Base-by-base conservation (phyloP, 2,888 invertebrate genomes). In the Pammene aurita region DNA sequence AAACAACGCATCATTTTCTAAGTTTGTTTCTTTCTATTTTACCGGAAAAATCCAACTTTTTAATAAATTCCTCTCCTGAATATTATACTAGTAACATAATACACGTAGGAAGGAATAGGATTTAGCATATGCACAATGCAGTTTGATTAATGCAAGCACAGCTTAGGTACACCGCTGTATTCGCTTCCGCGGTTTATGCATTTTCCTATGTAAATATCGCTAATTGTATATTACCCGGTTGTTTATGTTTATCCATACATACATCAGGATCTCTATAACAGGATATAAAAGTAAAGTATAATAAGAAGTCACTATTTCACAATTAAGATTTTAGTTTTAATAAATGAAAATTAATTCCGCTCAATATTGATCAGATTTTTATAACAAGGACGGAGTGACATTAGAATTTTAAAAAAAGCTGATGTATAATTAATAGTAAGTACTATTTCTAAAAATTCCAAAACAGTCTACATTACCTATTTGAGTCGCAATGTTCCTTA, bases 111-210 rank as follows among this genome's bases (percentile, higher is more conserved):
- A 61, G 61, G 50, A 48, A 61, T 11, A 38, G 48, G 61, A 61
- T 61, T 61, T 61, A 61, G 38, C 48, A 61, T 41, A 61, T 41
- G 61, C 48, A 46, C 18, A 61, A 35, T 38, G 50, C 35, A 13
- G 61, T n/a, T 18, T 50, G 61, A 61, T 61, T 61, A 61, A 61
- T 61, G 48, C 50, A 50, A 16, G 48, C 41, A 7, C 38, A 13
- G 61, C 46, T 61, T 61, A 61, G 48, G 38, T 60, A 35, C 35
- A 48, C 60, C 34, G 16, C 34, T 61, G 35, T 61, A 61, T 50
- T 13, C 61, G 38, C 61, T 61, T 61, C 48, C 48, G 48, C 13
- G 38, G 48, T 46, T 18, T 38, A 50, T 61, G 48, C 38, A 48
- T 61, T 48, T 50, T 50, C 26, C 2, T 38, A 61, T 50, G 61